These are phyloP conservation scores for Brachyopa scutellaris DNA, from an alignment of 2,888 invertebrate genomes.

Conservation along the genomic window DNA sequence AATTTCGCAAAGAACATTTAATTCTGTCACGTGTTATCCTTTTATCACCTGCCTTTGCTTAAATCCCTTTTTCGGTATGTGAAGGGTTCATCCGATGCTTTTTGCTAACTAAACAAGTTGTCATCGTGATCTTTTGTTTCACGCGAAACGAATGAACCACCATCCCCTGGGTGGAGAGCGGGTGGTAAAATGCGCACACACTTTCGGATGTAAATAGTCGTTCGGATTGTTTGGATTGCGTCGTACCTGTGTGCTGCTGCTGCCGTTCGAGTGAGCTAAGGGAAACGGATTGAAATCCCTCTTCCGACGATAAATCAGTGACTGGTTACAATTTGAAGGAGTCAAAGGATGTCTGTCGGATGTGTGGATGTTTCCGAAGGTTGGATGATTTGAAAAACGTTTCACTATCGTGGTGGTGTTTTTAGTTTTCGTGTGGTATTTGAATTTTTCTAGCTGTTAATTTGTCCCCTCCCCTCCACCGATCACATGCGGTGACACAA, in stretches of 20 bases:
- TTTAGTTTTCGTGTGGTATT: slow-evolving; percentile 17
- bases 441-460: slow-evolving; percentile 44
- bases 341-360: slow-evolving; percentile 15
- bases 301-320: slow-evolving; percentile 44
- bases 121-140: slow-evolving; percentile 61
- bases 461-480: too few relatives aligned
- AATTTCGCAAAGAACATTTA: slow-evolving; percentile 66
- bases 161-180: background rate
- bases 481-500: background rate
- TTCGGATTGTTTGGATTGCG: slow-evolving; percentile 53
- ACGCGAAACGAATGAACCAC: background rate
- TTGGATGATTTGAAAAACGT: slow-evolving; percentile 43
- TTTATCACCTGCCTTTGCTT: slow-evolving; percentile 68
- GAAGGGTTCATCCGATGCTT: slow-evolving; percentile 58
- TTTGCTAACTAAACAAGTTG: slow-evolving; percentile 68
- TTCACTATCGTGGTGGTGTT: slow-evolving; percentile 19
- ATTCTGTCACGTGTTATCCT: slow-evolving; percentile 71
- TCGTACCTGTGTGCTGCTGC: slow-evolving; percentile 44
- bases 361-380: too few relatives aligned
- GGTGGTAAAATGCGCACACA: slow-evolving; percentile 5
- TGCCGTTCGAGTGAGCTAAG: slow-evolving; percentile 25
- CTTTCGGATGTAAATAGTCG: slow-evolving; percentile 57
- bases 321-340: slow-evolving; percentile 18
- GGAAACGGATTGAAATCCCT: slow-evolving; percentile 42
- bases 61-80: slow-evolving; percentile 57